phyloP scores from a whole-genome alignment of 2,888 invertebrate species.

The Catocala sponsa region DNA sequence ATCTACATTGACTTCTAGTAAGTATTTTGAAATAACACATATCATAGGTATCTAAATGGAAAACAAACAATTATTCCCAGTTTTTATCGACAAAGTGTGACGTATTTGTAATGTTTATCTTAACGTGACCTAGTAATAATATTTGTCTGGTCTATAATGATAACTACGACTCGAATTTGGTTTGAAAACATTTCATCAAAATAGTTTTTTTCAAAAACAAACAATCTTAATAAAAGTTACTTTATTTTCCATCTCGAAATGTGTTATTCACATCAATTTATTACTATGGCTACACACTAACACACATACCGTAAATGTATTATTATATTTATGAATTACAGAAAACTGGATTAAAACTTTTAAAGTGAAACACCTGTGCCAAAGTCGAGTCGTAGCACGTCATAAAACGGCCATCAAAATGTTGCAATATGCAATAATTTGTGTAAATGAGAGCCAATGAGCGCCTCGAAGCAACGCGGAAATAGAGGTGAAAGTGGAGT shows the following conservation, averaged over 20 bases:
- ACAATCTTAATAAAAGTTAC: no score
- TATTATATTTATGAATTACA: neutral
- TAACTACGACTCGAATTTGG: no score
- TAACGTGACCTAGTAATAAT: conserved; percentile 2
- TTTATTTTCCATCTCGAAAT: no score
- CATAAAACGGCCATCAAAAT: conserved; percentile 33
- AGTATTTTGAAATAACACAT: no score
- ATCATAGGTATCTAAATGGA: no score
- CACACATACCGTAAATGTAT: neutral
- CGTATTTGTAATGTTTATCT: neutral
- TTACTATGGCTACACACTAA: neutral
- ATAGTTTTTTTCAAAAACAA: no score
- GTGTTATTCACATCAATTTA: no score
- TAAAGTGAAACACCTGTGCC: conserved; percentile 11
- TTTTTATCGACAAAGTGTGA: no score
- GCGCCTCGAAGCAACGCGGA: conserved; percentile 75
- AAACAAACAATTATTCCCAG: no score
- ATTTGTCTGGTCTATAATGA: neutral
- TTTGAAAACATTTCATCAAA: no score
- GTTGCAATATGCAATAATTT: conserved; percentile 53
- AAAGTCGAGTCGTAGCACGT: conserved; percentile 18
- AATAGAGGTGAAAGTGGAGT: conserved; percentile 84
- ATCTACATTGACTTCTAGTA: no score
- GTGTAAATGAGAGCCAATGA: conserved; percentile 59
- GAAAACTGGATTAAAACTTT: conserved; percentile 1